These are phyloP conservation scores for Drosophila parvula DNA, from an alignment of 1,140 invertebrate species.

Conservation along the genomic window DNA sequence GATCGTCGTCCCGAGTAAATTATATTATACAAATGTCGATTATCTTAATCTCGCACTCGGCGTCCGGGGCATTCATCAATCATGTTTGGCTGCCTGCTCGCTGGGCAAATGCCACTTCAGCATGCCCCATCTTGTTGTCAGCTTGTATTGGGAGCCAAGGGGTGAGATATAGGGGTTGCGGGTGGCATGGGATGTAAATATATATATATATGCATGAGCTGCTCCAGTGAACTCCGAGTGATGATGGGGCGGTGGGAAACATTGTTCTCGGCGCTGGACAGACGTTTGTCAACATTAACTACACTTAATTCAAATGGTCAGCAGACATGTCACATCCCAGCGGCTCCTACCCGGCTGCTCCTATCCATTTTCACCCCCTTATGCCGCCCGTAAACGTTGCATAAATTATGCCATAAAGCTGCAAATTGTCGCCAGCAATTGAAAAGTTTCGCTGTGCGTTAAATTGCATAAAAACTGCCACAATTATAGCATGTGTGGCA, in stretches of 20 bases:
- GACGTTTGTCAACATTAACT: slow-evolving; percentile 77
- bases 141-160: slow-evolving; percentile 10
- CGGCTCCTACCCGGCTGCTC: neutral
- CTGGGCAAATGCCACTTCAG: slow-evolving; percentile 59
- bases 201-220: slow-evolving; percentile 2
- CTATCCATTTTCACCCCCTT: neutral
- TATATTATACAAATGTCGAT: slow-evolving; percentile 75
- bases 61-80: slow-evolving; percentile 63
- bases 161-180: slow-evolving; percentile 42
- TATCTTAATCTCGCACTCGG: slow-evolving; percentile 73
- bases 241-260: slow-evolving; percentile 24
- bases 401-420: slow-evolving; percentile 50
- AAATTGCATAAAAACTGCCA: slow-evolving; percentile 47
- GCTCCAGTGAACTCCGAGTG: slow-evolving; percentile 30
- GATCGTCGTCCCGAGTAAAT: slow-evolving; percentile 33
- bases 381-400: slow-evolving; percentile 23
- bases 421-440: slow-evolving; percentile 48
- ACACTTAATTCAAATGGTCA: slow-evolving; percentile 79
- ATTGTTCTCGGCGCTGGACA: slow-evolving; percentile 38
- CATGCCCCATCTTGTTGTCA: slow-evolving; percentile 26
- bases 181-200: slow-evolving; percentile 6
- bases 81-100: slow-evolving; percentile 54
- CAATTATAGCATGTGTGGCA: slow-evolving; percentile 49
- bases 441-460: slow-evolving; percentile 43
- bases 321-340: slow-evolving; percentile 34